Evolutionary conservation across 2,113 vertebrate genomes (phyloP).

Genomic region (Empidonax alnorum): DNA sequence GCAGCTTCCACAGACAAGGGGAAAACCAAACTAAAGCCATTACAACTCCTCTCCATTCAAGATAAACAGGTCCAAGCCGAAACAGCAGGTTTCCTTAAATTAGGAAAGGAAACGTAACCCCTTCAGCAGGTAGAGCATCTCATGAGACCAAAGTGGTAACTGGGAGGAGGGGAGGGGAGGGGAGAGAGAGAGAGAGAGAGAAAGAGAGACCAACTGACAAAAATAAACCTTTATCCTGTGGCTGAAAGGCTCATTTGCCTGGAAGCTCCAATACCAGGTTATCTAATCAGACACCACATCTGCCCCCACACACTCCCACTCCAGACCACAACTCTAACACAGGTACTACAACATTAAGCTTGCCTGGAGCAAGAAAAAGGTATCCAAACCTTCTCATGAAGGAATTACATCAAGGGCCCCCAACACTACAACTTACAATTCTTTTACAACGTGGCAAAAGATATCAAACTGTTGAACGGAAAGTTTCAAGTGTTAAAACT

Average conservation of each 20-base stretch:
- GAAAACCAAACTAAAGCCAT: neutral
- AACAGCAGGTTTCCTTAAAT: accelerated
- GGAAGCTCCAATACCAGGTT: neutral
- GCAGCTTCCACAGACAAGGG: neutral
- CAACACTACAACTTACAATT: neutral
- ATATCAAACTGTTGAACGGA: neutral
- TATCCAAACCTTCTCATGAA: neutral
- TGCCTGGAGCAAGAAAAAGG: neutral
- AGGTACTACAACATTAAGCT: neutral
- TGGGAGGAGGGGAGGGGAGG: neutral
- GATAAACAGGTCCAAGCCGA: neutral
- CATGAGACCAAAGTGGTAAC: neutral
- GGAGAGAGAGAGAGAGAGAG: too few relatives aligned
- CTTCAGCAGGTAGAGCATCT: neutral
- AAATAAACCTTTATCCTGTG: neutral
- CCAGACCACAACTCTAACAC: accelerated
- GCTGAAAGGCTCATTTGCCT: neutral
- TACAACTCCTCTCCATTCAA: neutral
- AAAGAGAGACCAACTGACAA: neutral
- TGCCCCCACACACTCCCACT: too few relatives aligned
- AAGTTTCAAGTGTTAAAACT: neutral
- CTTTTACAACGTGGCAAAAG: neutral
- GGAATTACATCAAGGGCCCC: neutral
- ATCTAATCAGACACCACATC: accelerated
- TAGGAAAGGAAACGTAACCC: neutral